A percentile compares a stretch with the other conserved stretches of the same genome.
Conservation (phyloP, 2,797 vertebrate genomes). For the Nothura maculosa region DNA sequence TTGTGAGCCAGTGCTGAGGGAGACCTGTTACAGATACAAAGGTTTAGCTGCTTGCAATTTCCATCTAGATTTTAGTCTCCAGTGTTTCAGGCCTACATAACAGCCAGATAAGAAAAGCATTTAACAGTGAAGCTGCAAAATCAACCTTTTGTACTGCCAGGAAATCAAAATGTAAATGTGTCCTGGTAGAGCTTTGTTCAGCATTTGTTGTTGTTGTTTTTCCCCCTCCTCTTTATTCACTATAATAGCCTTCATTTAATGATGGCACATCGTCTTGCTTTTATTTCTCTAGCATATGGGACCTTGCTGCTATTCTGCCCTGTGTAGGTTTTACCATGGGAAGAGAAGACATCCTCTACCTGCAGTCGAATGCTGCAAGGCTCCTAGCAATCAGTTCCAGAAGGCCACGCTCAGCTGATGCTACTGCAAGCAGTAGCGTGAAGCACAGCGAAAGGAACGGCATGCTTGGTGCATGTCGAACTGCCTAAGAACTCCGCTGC, state of each 20-base stretch:
- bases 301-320: background rate
- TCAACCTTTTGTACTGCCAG: background rate
- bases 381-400: background rate
- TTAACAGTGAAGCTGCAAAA: background rate
- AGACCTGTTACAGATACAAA: conserved; percentile 10
- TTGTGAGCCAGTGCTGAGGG: background rate
- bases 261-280: background rate
- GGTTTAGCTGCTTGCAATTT: conserved; percentile 26
- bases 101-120: background rate
- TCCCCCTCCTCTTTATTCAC: background rate
- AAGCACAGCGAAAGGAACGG: background rate
- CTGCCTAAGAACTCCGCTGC: background rate
- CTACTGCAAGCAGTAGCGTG: background rate
- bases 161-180: conserved; percentile 21
- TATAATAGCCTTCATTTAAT: background rate
- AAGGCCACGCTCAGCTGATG: accelerated
- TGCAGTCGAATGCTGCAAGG: background rate
- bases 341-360: background rate
- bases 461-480: background rate
- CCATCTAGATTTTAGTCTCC: conserved; percentile 11
- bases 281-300: background rate
- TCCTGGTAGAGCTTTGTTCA: background rate
- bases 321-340: background rate
- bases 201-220: no score
- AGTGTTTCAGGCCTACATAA: background rate